These are phyloP conservation scores for Molorchus minor DNA, from an alignment of 2,888 invertebrate genomes.

Conservation along the genomic window DNA sequence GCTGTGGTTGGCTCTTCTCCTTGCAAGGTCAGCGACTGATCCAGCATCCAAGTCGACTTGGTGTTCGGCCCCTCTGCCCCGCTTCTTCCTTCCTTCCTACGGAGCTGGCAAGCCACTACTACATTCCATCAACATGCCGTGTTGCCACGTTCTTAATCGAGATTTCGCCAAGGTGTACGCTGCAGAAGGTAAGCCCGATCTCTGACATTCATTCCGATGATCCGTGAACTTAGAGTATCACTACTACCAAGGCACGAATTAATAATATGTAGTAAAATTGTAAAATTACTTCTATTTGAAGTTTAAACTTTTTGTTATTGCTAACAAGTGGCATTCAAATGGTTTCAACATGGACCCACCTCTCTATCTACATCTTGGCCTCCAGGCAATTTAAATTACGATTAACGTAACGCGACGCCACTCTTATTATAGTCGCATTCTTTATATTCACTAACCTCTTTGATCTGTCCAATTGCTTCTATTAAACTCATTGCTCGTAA, in stretches of 20 bases:
- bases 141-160: constrained; percentile 48
- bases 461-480: constrained; percentile 53
- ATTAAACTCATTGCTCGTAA: constrained; percentile 44
- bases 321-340: constrained; percentile 20
- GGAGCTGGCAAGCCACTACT: constrained; percentile 50
- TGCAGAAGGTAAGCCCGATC: background rate
- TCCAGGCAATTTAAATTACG: constrained; percentile 17
- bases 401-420: constrained; percentile 52
- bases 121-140: constrained; percentile 51
- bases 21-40: constrained; percentile 64
- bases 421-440: constrained; percentile 58
- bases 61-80: constrained; percentile 44
- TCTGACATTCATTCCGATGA: too few relatives aligned
- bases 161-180: constrained; percentile 1
- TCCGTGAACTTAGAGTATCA: too few relatives aligned
- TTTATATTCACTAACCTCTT: constrained; percentile 54
- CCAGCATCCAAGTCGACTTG: constrained; percentile 50
- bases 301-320: too few relatives aligned
- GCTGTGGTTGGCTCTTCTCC: constrained; percentile 52
- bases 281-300: too few relatives aligned
- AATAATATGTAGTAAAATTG: too few relatives aligned
- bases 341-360: constrained; percentile 3
- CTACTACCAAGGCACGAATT: too few relatives aligned
- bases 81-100: constrained; percentile 61
- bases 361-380: background rate